Evolutionary conservation across 2,113 vertebrate genomes (phyloP).

Genomic region (Nothoprocta perdicaria): DNA sequence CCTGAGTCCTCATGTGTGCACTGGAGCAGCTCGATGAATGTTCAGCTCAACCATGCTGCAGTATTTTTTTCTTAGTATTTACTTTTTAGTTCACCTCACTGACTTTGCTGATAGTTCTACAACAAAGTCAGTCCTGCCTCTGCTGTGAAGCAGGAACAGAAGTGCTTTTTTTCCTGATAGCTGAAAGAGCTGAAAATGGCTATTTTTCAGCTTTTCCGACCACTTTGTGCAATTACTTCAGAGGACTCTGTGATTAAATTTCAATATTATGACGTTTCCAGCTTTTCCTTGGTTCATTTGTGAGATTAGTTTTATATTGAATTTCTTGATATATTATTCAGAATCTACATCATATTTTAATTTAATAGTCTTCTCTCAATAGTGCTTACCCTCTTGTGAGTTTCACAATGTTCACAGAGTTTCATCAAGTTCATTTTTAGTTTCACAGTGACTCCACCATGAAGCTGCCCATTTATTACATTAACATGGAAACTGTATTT

Average conservation of each 20-base stretch:
- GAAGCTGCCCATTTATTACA: not conserved
- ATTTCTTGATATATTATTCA: not conserved
- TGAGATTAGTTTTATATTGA: not conserved
- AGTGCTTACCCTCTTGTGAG: not conserved
- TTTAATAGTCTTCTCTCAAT: not conserved
- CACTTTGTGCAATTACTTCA: not conserved
- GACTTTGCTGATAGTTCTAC: not conserved
- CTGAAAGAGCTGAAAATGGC: too few relatives aligned
- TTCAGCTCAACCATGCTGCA: not conserved
- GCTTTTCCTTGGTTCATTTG: not conserved
- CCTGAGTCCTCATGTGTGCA: not conserved
- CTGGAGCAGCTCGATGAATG: rapidly evolving
- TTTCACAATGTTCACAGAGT: too few relatives aligned
- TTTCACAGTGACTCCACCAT: not conserved
- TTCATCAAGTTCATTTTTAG: not conserved
- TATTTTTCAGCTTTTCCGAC: not conserved
- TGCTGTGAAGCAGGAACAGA: not conserved
- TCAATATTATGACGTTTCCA: not conserved
- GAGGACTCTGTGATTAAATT: not conserved
- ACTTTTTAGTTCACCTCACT: not conserved
- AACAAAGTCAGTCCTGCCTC: not conserved
- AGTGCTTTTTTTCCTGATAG: not conserved
- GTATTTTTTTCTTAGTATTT: rapidly evolving
- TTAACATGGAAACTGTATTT: not conserved
- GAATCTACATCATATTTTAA: not conserved